Percentiles rank a stretch among this genome's conserved stretches.
These are phyloP conservation scores for Rhabdomys dilectus DNA, from an alignment of 2,113 vertebrate species.

Conservation along the genomic window DNA sequence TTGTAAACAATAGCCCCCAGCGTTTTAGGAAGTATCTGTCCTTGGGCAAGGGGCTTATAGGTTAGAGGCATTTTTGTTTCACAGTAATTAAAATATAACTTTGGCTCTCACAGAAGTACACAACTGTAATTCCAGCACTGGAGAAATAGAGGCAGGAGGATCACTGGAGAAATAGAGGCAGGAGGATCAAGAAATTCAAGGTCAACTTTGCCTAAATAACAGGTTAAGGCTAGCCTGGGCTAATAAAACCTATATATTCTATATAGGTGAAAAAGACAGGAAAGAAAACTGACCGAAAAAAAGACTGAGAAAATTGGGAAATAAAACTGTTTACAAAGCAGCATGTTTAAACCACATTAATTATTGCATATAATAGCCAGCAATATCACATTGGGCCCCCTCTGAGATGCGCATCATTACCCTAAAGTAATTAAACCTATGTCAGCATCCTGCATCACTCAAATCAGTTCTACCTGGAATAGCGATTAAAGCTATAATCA, in stretches of 20 bases:
- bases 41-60: neutral
- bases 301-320: conserved; percentile 2
- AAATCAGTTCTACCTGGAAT: conserved; percentile 69
- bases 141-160: neutral
- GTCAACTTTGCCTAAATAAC: neutral
- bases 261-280: neutral
- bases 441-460: conserved; percentile 6
- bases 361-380: conserved; percentile 38
- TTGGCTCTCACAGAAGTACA: neutral
- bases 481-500: conserved; percentile 61
- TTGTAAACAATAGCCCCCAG: neutral
- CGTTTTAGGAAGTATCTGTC: neutral
- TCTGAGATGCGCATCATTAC: conserved; percentile 56
- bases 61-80: neutral
- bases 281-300: neutral
- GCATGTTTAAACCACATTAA: conserved; percentile 49
- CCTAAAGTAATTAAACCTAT: conserved; percentile 66
- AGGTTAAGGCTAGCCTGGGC: neutral
- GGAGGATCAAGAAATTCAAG: neutral
- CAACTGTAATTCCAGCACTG: neutral
- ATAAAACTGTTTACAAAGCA: conserved; percentile 39
- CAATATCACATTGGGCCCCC: conserved; percentile 4
- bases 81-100: neutral
- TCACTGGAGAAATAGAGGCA: neutral
- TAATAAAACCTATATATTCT: neutral